Evolutionary conservation across 1,140 invertebrate species (phyloP), one percentile per base, ranked within the genome.

Genomic region (Myzus persicae): DNA sequence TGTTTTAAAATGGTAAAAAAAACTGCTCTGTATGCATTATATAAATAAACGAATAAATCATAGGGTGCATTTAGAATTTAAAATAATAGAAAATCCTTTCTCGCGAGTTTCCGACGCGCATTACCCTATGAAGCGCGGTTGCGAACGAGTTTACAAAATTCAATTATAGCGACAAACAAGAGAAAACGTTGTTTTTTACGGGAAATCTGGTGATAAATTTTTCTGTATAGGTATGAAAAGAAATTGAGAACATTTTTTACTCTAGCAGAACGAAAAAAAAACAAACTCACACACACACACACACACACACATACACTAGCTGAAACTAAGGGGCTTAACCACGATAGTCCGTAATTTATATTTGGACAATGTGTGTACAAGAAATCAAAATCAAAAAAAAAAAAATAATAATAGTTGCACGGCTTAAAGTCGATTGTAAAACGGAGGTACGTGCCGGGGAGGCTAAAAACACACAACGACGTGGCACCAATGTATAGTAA

Each of bases 151-250:
- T 85, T 85, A 18, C 4, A 31, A 24, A 89, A 89, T 89, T 51
- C 46, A 89, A 89, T 89, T 89, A 89, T 24, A 51, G 87, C 24
- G 20, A 88, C 44, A 88, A 88, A 88, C 36, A 89, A 54, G 87
- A 89, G 7, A 51, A 89, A 51, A 89, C 22, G 9, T 51, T 22
- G n/a, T 24, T 51, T 46, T 46, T 88, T n/a, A 22, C 36, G n/a
- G 3, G n/a, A 51, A 51, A 51, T 88, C n/a, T 46, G 36, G n/a
- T 89, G 46, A 89, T 36, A 89, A 89, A 89, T 51, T 20, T 89
- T 38, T 89, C 24, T 38, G 36, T 26, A 48, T 38, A 89, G 46
- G 46, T 89, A 26, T 38, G 31, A 51, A 38, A 38, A 51, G 46
- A 22, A 89, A 51, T 22, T 26, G 46, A 51, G n/a, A 89, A 51